These are phyloP conservation scores for Cyclopterus lumpus DNA, from an alignment of 2,797 vertebrate species.

Conservation along the genomic window DNA sequence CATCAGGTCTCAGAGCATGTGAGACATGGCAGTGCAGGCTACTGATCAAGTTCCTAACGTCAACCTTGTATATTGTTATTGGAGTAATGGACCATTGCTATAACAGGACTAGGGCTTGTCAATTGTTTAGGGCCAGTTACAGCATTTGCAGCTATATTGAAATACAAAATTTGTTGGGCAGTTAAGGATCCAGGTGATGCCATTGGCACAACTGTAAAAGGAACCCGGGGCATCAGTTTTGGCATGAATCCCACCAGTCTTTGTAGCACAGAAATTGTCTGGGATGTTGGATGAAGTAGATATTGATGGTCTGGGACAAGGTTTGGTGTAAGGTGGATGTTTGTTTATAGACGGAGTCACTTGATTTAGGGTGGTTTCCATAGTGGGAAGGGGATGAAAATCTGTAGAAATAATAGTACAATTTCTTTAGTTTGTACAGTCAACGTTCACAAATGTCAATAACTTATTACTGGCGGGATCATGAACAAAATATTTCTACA, in stretches of 20 bases:
- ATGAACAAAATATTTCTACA: no score
- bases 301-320: not conserved
- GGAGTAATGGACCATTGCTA: no score
- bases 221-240: slow-evolving; percentile 48
- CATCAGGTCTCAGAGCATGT: no score
- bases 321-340: not conserved
- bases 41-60: no score
- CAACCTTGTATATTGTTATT: no score
- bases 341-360: not conserved
- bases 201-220: slow-evolving; percentile 72
- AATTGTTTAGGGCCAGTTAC: slow-evolving; percentile 50
- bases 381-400: slow-evolving; percentile 32
- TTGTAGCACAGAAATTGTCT: no score
- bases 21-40: no score
- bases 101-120: no score
- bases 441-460: not conserved
- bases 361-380: not conserved
- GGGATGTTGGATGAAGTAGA: no score
- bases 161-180: slow-evolving; percentile 70
- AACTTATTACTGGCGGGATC: not conserved
- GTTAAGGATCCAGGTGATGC: slow-evolving; percentile 39
- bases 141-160: slow-evolving; percentile 70
- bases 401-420: slow-evolving; percentile 36
- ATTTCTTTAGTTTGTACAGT: not conserved
- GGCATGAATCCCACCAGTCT: no score